Evolutionary conservation across 2,797 vertebrate species (phyloP).

Genomic region (Cyclura pinguis): DNA sequence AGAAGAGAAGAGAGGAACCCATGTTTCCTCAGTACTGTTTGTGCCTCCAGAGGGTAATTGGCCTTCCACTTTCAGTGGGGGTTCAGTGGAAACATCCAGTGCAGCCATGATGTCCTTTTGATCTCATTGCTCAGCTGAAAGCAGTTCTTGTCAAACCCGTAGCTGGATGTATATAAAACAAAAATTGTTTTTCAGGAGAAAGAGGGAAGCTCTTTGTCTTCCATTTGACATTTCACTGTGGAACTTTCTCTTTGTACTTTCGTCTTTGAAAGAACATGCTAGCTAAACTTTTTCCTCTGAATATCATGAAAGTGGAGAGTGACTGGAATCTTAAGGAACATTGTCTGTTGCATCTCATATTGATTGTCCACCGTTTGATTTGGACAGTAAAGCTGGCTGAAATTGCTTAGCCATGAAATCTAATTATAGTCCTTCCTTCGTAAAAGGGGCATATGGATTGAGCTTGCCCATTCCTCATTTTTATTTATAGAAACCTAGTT

Average conservation of each 20-base stretch:
- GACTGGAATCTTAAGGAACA: conserved; percentile 1
- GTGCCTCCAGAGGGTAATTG: background rate
- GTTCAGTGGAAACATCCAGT: background rate
- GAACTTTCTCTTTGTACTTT: conserved; percentile 56
- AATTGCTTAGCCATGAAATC: conserved; percentile 45
- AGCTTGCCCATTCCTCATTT: conserved; percentile 50
- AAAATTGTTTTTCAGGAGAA: conserved; percentile 42
- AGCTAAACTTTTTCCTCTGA: conserved; percentile 35
- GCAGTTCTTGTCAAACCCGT: conserved; percentile 54
- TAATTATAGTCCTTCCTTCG: conserved; percentile 48
- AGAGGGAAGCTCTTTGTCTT: conserved; percentile 67
- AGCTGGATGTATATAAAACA: conserved; percentile 54
- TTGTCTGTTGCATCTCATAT: conserved; percentile 30
- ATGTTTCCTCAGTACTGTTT: background rate
- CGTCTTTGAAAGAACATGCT: conserved; percentile 47
- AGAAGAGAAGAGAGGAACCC: background rate
- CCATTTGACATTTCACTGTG: conserved; percentile 33
- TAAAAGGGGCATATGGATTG: conserved; percentile 17
- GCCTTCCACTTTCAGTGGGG: background rate
- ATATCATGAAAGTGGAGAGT: conserved; percentile 49
- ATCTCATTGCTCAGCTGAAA: conserved; percentile 50
- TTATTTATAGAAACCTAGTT: conserved; percentile 19
- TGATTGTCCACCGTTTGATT: conserved; percentile 54
- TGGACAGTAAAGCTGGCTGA: conserved; percentile 44
- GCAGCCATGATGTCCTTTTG: conserved; percentile 9